phyloP scores from a whole-genome alignment of 2,888 invertebrate species.

The Agrochola circellaris region DNA sequence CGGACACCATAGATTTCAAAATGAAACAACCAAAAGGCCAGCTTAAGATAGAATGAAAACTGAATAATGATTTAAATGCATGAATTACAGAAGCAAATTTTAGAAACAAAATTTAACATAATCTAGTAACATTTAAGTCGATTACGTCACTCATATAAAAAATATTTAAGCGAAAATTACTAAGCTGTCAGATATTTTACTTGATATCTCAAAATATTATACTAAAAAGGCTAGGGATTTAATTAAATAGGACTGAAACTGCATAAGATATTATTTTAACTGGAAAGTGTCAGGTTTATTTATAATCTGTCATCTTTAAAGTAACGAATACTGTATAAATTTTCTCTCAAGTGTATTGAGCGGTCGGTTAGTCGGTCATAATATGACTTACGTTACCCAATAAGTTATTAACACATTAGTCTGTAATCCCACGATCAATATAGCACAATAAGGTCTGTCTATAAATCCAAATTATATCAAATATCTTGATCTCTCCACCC shows the following conservation, averaged over 20 bases:
- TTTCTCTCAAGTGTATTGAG: background rate
- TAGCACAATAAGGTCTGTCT: conserved; percentile 18
- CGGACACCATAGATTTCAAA: background rate
- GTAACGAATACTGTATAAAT: background rate
- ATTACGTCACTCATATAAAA: background rate
- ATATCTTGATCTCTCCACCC: conserved; percentile 26
- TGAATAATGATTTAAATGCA: background rate
- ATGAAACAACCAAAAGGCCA: background rate
- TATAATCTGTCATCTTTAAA: background rate
- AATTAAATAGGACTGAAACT: background rate
- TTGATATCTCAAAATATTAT: background rate
- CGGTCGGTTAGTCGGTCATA: too few relatives aligned
- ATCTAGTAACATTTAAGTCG: background rate
- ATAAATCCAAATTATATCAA: conserved; percentile 53
- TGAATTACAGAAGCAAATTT: too few relatives aligned
- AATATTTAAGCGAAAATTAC: background rate
- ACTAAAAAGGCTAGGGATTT: background rate
- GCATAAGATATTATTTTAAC: background rate
- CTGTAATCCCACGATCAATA: conserved; percentile 22
- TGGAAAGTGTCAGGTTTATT: background rate
- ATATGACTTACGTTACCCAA: background rate
- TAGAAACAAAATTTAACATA: too few relatives aligned
- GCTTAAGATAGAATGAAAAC: background rate
- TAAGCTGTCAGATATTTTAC: background rate
- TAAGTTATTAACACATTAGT: background rate